Conservation (phyloP, 2,888 invertebrate genomes). For the Doris montereyensis region DNA sequence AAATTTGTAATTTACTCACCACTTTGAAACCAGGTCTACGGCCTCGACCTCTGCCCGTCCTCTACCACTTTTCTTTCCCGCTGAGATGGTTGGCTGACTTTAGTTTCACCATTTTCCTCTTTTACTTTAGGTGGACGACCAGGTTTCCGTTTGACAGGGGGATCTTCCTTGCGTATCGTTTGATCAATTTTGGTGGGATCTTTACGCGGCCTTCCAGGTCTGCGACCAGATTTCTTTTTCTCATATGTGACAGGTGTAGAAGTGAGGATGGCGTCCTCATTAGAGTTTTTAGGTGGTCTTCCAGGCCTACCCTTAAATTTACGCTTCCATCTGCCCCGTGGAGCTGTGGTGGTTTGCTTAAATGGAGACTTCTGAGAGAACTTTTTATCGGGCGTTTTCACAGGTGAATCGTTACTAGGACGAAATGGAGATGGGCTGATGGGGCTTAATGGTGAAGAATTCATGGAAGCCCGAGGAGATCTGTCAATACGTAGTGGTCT, state of each 20-base stretch:
- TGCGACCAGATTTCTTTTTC: constrained; percentile 46
- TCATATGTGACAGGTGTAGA: constrained; percentile 16
- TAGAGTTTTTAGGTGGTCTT: constrained; percentile 24
- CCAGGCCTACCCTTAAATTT: constrained; percentile 25
- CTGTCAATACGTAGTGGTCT: constrained; percentile 35
- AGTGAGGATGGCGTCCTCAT: constrained; percentile 27
- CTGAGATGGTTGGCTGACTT: neutral
- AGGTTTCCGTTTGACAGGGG: constrained; percentile 41
- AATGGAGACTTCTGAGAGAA: constrained; percentile 14
- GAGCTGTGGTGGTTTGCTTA: neutral
- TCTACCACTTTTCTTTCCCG: no score
- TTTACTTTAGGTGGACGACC: constrained; percentile 44
- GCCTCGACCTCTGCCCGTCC: neutral
- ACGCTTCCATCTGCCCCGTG: neutral
- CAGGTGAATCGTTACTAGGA: constrained; percentile 41
- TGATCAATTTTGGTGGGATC: neutral
- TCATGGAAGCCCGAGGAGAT: constrained; percentile 41
- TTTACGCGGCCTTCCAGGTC: constrained; percentile 48
- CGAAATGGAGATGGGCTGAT: constrained; percentile 39
- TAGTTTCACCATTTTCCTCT: constrained; percentile 18
- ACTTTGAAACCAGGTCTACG: neutral
- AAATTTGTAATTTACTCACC: no score
- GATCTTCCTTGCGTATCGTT: constrained; percentile 21
- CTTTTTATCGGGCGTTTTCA: constrained; percentile 42
- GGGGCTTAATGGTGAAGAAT: constrained; percentile 29